phyloP scores from a whole-genome alignment of 2,888 invertebrate species.

The Lacanobia oleracea region DNA sequence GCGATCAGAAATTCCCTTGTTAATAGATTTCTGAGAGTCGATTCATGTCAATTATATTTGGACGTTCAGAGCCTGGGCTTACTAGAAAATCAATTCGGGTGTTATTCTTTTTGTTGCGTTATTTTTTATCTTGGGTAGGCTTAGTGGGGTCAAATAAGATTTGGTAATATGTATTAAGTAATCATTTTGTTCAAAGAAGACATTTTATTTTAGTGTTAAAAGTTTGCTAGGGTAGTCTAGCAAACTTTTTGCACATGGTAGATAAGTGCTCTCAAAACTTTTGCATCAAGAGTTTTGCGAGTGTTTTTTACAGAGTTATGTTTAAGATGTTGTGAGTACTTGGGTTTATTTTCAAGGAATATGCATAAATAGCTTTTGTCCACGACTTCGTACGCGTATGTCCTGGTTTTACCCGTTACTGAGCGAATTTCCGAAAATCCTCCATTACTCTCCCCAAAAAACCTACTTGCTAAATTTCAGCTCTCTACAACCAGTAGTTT shows the following conservation, averaged over 20 bases:
- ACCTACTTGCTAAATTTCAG: no score
- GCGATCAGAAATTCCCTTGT: slow-evolving; percentile 61
- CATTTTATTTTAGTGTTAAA: background rate
- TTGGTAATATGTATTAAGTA: slow-evolving; percentile 16
- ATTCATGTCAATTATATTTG: slow-evolving; percentile 59
- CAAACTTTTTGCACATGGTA: background rate
- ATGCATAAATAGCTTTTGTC: no score
- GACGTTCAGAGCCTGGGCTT: slow-evolving; percentile 43
- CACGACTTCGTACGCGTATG: no score
- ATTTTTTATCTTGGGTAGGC: slow-evolving; percentile 23
- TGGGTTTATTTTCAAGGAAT: background rate
- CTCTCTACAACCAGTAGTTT: no score
- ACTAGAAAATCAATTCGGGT: slow-evolving; percentile 45
- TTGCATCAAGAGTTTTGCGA: background rate
- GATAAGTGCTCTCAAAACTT: background rate
- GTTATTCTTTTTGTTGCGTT: slow-evolving; percentile 44
- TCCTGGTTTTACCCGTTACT: no score
- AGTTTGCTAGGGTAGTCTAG: background rate
- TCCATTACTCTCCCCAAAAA: no score
- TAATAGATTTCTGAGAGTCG: slow-evolving; percentile 60
- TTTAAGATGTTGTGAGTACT: background rate
- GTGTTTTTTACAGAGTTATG: background rate
- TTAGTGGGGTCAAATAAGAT: slow-evolving; percentile 25
- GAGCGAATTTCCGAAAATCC: no score
- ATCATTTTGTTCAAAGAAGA: background rate